Conservation (phyloP, 2,113 vertebrate genomes). For the Lampris incognitus region DNA sequence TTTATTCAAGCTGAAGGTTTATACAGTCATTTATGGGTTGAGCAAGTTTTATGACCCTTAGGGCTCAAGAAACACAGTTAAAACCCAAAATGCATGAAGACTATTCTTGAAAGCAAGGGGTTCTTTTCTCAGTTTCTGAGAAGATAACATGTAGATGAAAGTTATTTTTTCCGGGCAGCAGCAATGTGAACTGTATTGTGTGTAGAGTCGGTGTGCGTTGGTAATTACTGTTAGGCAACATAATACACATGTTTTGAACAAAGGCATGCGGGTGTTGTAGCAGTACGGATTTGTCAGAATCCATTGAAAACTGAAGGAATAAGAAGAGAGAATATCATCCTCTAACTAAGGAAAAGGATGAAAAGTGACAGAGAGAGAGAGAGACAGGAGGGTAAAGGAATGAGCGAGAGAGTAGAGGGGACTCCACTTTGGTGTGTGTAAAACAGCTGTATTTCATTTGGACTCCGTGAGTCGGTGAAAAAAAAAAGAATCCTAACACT, state of each 20-base stretch:
- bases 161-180: background rate
- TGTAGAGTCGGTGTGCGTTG: background rate
- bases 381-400: conserved; percentile 7
- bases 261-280: too few species aligned
- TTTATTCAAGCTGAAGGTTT: background rate
- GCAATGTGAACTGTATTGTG: too few species aligned
- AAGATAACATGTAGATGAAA: too few species aligned
- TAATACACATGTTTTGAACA: too few species aligned
- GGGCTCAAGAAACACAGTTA: conserved; percentile 8
- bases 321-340: background rate
- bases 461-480: conserved; percentile 68
- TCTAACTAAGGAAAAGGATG: background rate
- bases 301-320: too few species aligned
- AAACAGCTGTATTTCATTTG: conserved; percentile 82
- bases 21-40: background rate
- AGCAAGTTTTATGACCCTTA: background rate
- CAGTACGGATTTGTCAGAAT: background rate
- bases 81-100: conserved; percentile 1
- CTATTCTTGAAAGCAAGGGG: too few species aligned
- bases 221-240: conserved; percentile 1
- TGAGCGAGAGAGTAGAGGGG: conserved; percentile 27
- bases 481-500: conserved; percentile 51
- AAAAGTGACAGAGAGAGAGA: conserved; percentile 14
- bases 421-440: conserved; percentile 57
- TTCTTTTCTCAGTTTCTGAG: too few species aligned